Evolutionary conservation across 2,888 invertebrate species (phyloP), one percentile per base, ranked within the genome.

Genomic region (Eristalis intricaria): DNA sequence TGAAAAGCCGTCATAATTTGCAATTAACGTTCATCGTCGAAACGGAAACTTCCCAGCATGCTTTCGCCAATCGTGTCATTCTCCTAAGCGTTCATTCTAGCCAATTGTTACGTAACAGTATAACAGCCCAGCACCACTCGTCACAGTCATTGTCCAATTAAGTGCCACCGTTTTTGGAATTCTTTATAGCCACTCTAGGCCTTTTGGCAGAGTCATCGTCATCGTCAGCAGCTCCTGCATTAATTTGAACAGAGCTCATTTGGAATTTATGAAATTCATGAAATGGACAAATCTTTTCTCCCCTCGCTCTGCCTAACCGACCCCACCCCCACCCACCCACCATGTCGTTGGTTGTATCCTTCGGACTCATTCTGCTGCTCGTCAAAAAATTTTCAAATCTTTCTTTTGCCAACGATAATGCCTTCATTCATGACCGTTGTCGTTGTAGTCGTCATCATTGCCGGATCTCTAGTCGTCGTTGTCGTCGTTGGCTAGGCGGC

Each of bases 351-450:
- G 26, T 26, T 26, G 26, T 4, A 15, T 43, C 43, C 50, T 19
- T 7, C 19, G 50, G 50, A 50, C 8, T 50, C 19, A 8, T 50
- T 35, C 70, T 26, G 66, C 61, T 66, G 66, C 71, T 22, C 19
- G 26, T 29, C 29, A 66, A 13, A 63, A 71, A 60, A 74, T 40
- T 61, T 76, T 81, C 73, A 85, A 73, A 76, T 80, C 68, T 65
- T 58, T 15, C 23, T 40, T 43, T 68, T 58, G 78, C 66, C 50
- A 78, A 73, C 66, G 61, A 43, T 61, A 79, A 74, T 79, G 75
- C 32, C 65, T 91, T 91, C 91, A 91, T 91, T 91, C 91, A 50
- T 50, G 50, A 50, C 50, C 50, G 50, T 50, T 50, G 50, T 50
- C 50, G 50, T 50, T 19, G 19, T 19, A 5, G 50, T 50, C 80